These are phyloP conservation scores for Sinotaia quadrata DNA, from an alignment of 2,888 invertebrate species.

Conservation along the genomic window DNA sequence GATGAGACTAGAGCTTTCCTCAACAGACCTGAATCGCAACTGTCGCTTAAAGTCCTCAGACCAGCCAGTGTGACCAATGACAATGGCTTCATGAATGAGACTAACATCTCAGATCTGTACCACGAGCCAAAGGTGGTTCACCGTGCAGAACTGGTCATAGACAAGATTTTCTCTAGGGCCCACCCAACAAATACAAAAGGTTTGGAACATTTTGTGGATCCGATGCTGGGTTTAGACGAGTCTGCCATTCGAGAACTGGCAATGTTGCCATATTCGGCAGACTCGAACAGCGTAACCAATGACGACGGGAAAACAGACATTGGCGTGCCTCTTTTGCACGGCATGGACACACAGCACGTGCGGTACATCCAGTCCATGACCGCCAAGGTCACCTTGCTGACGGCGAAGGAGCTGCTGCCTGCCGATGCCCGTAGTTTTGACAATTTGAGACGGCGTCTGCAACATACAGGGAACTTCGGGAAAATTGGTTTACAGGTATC, in stretches of 20 bases:
- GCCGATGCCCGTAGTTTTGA: conserved; percentile 50
- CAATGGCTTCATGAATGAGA: no score
- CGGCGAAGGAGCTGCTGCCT: conserved; percentile 57
- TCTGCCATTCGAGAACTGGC: conserved; percentile 40
- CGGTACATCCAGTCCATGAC: conserved; percentile 52
- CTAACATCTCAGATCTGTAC: neutral
- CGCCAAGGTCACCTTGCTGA: conserved; percentile 48
- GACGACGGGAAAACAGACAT: conserved; percentile 34
- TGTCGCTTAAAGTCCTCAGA: conserved; percentile 31
- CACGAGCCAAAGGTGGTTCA: conserved; percentile 21
- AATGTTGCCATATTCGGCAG: conserved; percentile 33
- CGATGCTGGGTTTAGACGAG: conserved; percentile 46
- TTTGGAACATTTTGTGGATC: conserved; percentile 12
- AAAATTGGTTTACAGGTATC: conserved; percentile 58
- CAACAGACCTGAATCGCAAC: conserved; percentile 36
- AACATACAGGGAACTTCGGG: conserved; percentile 55
- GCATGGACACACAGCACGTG: conserved; percentile 56
- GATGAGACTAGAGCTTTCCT: conserved; percentile 38
- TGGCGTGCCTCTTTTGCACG: conserved; percentile 41
- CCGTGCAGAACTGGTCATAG: conserved; percentile 51
- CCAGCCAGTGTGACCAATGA: neutral
- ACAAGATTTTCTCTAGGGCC: conserved; percentile 49
- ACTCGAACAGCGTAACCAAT: conserved; percentile 19
- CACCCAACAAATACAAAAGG: conserved; percentile 19
- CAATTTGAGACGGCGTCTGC: conserved; percentile 48